phyloP scores from a whole-genome alignment of 2,888 invertebrate species.

The Hymenopus coronatus region DNA sequence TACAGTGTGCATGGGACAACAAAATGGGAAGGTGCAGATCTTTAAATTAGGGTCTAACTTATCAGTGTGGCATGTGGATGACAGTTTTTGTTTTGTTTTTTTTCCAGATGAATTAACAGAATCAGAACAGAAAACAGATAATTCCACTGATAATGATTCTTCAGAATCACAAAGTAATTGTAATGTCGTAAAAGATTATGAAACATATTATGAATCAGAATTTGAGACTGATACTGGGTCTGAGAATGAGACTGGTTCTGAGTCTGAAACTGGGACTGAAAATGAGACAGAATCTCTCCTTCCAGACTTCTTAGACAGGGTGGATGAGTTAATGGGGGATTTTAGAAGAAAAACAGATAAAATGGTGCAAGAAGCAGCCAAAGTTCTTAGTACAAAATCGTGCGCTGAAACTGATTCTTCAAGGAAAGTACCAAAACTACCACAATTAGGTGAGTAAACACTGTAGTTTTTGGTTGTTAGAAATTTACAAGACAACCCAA shows the following conservation, averaged over 20 bases:
- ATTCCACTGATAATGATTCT: constrained; percentile 41
- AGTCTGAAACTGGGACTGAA: constrained; percentile 39
- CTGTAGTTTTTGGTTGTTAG: no score
- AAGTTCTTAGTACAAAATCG: constrained; percentile 32
- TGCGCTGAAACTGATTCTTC: background rate
- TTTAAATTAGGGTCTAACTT: no score
- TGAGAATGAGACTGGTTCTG: constrained; percentile 38
- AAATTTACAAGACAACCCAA: no score
- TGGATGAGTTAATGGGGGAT: constrained; percentile 68
- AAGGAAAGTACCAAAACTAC: background rate
- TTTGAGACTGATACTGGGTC: constrained; percentile 35
- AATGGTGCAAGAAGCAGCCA: constrained; percentile 45
- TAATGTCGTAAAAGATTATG: constrained; percentile 40
- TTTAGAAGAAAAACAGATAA: constrained; percentile 69
- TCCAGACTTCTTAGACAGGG: constrained; percentile 67
- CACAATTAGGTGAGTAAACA: background rate
- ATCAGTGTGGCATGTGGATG: background rate
- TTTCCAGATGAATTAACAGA: constrained; percentile 51
- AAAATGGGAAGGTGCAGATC: no score
- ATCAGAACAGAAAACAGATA: constrained; percentile 46
- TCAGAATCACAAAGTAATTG: background rate
- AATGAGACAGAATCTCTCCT: constrained; percentile 49
- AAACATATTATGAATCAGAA: constrained; percentile 39
- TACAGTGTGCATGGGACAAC: no score
- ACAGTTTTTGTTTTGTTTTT: background rate